Evolutionary conservation across 2,888 invertebrate species (phyloP).

Genomic region (Leptopilina myrica): DNA sequence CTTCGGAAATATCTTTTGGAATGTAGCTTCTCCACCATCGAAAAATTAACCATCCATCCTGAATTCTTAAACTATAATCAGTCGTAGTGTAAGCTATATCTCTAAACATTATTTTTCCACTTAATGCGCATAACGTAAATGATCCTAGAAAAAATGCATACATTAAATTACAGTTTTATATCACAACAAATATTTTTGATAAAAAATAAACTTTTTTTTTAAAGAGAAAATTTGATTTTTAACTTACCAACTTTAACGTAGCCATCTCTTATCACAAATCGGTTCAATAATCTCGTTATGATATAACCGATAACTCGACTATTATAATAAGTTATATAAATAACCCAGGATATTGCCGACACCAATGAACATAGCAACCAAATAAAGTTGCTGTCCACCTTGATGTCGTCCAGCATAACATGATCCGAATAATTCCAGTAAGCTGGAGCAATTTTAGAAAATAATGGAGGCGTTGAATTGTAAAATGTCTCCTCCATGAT

Average conservation of each 20-base stretch:
- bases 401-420: conserved; percentile 82
- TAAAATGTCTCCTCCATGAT: conserved; percentile 66
- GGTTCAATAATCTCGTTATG: conserved; percentile 91
- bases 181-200: too few relatives aligned
- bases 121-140: conserved; percentile 94
- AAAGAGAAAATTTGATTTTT: too few relatives aligned
- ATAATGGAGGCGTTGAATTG: conserved; percentile 66
- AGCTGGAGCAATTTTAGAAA: conserved; percentile 70
- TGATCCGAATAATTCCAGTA: conserved; percentile 82
- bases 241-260: conserved; percentile 91
- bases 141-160: conserved; percentile 83
- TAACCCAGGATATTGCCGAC: conserved; percentile 92
- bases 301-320: conserved; percentile 94
- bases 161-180: not conserved
- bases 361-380: conserved; percentile 89
- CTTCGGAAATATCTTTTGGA: conserved; percentile 96
- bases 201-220: too few relatives aligned
- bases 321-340: conserved; percentile 97
- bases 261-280: conserved; percentile 90
- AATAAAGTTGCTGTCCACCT: conserved; percentile 87
- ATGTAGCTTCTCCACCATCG: conserved; percentile 98
- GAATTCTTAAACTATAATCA: conserved; percentile 94
- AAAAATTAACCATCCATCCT: conserved; percentile 98
- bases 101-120: conserved; percentile 99
- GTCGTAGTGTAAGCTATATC: conserved; percentile 96